phyloP scores from a whole-genome alignment of 2,797 vertebrate species.

The Poeciliopsis turneri region DNA sequence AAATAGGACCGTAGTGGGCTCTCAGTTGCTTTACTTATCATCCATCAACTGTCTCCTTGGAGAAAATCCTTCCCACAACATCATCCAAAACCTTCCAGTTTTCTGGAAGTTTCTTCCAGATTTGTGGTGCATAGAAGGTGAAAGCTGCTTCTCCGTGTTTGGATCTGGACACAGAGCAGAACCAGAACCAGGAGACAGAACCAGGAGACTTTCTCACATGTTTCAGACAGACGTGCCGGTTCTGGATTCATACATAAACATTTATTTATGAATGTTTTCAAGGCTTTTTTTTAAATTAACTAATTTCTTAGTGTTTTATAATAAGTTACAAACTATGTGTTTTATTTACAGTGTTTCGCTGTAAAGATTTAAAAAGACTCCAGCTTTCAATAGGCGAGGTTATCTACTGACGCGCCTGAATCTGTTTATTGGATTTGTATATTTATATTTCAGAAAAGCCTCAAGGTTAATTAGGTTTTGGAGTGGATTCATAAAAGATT shows the following conservation, averaged over 20 bases:
- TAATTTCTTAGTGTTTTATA: not conserved
- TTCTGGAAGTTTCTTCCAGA: too few species aligned
- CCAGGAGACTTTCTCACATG: too few species aligned
- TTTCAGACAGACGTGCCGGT: too few species aligned
- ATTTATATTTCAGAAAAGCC: not conserved
- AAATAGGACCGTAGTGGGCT: not conserved
- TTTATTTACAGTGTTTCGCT: not conserved
- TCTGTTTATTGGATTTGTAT: not conserved
- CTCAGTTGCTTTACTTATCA: not conserved
- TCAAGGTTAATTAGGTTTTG: not conserved
- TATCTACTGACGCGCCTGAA: not conserved
- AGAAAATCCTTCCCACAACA: too few species aligned
- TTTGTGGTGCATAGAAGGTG: too few species aligned
- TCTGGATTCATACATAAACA: not conserved
- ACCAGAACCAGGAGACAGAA: too few species aligned
- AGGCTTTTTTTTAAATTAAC: not conserved
- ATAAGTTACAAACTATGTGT: not conserved
- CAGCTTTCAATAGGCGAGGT: not conserved
- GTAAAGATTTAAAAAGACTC: not conserved
- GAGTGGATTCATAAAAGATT: not conserved
- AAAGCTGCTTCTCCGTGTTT: too few species aligned
- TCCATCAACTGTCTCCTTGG: not conserved
- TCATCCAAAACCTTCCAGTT: too few species aligned
- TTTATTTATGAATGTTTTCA: not conserved
- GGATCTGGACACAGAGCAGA: too few species aligned